A percentile compares a stretch with the other conserved stretches of the same genome.
These are phyloP conservation scores for Matsumyia berberina DNA, from an alignment of 2,888 invertebrate genomes.

Conservation along the genomic window DNA sequence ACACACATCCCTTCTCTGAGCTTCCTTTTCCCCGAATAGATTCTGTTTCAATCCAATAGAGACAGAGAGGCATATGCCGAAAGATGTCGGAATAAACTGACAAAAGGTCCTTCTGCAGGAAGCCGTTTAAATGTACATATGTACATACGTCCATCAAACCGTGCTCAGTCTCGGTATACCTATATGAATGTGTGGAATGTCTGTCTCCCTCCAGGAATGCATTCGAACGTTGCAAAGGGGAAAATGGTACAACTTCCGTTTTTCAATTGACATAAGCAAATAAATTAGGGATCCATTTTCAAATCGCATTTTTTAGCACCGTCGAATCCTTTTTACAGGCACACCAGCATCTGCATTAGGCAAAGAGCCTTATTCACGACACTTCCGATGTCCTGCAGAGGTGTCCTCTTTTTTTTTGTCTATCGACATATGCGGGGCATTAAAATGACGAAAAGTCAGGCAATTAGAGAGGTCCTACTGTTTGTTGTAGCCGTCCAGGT, in stretches of 20 bases:
- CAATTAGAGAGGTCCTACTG: constrained; percentile 47
- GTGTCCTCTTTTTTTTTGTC: neutral
- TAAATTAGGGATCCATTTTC: constrained; percentile 37
- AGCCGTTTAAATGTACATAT: constrained; percentile 17
- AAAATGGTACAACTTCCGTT: constrained; percentile 2
- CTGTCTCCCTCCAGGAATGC: constrained; percentile 8
- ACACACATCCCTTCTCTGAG: constrained; percentile 2
- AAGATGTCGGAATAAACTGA: constrained; percentile 29
- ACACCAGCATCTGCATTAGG: constrained; percentile 6
- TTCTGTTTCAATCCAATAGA: constrained; percentile 21
- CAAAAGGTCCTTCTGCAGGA: constrained; percentile 27
- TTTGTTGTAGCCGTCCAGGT: constrained; percentile 22
- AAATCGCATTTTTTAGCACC: neutral
- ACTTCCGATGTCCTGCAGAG: constrained; percentile 1
- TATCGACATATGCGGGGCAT: neutral
- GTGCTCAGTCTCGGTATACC: too few species aligned
- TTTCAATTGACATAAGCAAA: constrained; percentile 27
- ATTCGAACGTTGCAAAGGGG: too few species aligned
- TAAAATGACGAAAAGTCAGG: constrained; percentile 59
- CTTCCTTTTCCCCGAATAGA: constrained; percentile 26
- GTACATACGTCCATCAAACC: too few species aligned
- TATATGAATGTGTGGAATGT: neutral
- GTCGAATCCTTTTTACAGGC: neutral
- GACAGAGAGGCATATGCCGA: neutral
- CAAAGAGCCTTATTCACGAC: constrained; percentile 21